These are phyloP conservation scores for Protobothrops flavoviridis DNA, from an alignment of 2,113 vertebrate species.

Conservation along the genomic window DNA sequence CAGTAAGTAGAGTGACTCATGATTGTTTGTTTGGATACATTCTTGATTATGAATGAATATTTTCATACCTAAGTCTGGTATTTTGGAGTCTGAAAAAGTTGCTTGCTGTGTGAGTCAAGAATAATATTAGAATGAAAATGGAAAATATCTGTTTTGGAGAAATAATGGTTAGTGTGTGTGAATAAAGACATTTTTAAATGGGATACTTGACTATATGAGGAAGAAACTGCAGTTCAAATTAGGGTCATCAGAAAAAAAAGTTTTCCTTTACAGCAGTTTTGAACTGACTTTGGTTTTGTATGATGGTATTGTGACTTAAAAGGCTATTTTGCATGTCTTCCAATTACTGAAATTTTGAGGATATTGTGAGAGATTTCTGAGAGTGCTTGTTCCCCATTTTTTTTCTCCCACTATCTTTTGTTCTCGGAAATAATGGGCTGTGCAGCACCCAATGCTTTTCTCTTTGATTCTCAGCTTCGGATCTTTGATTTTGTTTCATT, in stretches of 20 bases:
- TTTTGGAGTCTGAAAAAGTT: not conserved
- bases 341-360: not conserved
- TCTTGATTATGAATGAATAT: not conserved
- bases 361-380: not conserved
- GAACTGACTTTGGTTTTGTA: not conserved
- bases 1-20: constrained; percentile 59
- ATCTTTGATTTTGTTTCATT: not conserved
- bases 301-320: not conserved
- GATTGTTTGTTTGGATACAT: constrained; percentile 7
- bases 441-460: not conserved
- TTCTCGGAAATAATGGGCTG: not conserved
- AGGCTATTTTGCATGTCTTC: no score
- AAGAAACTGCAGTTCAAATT: not conserved
- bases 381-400: not conserved
- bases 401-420: not conserved
- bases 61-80: not conserved
- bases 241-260: not conserved
- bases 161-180: not conserved
- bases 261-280: not conserved
- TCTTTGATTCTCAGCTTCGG: not conserved
- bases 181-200: constrained; percentile 1
- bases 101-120: not conserved
- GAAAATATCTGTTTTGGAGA: not conserved
- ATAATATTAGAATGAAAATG: not conserved
- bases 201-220: not conserved